Evolutionary conservation across 1,140 invertebrate species (phyloP), one percentile per base, ranked within the genome.

Genomic region (Pseudomyrmex concolor): DNA sequence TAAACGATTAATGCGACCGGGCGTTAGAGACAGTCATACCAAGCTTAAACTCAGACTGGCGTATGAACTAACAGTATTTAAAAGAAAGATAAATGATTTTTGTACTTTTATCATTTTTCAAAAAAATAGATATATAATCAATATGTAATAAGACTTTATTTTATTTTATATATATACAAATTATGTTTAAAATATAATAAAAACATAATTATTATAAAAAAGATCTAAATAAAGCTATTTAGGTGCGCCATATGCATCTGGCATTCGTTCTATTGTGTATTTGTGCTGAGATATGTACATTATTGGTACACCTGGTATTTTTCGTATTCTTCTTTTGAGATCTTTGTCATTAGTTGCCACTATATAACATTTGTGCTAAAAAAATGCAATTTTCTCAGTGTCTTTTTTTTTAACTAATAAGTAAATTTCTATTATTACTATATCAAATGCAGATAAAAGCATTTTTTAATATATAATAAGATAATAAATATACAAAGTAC

Each of bases 331-430:
- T 91, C 98, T 95, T 93, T 99, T 99, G 45, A 99, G 95, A 95
- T 99, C 99, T 93, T 98, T 99, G 94, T 99, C 99, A 95, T 99
- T 99, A 2, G 99, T 99, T 8, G 98, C 99, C 17, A 99, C 99
- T 89, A 99, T 99, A 93, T 99, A 99, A 95, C 99, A 99, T 93
- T 99, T 99, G 92, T 99, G 99, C 96, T 99, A 92, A 80, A 95
- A 95, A 87, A 90, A 92, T 7, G 34, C 86, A 85, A 92, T 72
- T 34, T 7, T 7, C 0, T 34, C 0, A 34, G 34, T 34, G 34
- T 34, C 25, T 25, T 25, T 34, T 34, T 34, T 34, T 34, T 34
- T 34, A 34, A 7, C 5, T 34, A 34, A 7, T 51, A 51, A 12
- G 2, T 66, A 66, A 72, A 81, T 85, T 50, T 45, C 9, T 45